phyloP scores from a whole-genome alignment of 2,113 vertebrate species.

The Bos javanicus region DNA sequence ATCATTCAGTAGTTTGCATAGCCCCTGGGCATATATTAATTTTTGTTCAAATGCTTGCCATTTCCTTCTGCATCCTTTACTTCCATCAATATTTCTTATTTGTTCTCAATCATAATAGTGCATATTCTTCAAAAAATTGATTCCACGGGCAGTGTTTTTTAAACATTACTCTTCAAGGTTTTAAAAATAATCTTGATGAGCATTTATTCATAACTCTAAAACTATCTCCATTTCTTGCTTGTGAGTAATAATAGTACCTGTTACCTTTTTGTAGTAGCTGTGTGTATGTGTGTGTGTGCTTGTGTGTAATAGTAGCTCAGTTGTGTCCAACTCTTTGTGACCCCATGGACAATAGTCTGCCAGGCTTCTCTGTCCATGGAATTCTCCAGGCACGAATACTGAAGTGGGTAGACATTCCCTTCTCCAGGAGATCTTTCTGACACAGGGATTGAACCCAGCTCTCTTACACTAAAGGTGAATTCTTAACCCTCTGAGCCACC shows the following conservation, averaged over 20 bases:
- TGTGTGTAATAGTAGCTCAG: background rate
- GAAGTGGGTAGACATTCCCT: background rate
- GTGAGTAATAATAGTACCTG: background rate
- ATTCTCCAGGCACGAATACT: background rate
- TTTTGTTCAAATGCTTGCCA: conserved; percentile 48
- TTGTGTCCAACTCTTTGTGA: background rate
- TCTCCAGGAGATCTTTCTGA: background rate
- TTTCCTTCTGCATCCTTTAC: conserved; percentile 41
- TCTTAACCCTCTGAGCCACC: background rate
- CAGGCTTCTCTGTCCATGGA: background rate
- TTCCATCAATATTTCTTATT: conserved; percentile 11
- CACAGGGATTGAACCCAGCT: background rate
- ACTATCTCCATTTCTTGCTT: background rate
- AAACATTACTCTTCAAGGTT: background rate
- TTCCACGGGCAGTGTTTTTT: background rate
- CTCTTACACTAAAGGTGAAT: background rate
- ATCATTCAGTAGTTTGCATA: conserved; percentile 25
- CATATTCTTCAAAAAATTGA: background rate
- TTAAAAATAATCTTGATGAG: background rate
- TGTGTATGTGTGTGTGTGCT: background rate
- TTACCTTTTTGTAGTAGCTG: background rate
- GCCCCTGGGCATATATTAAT: conserved; percentile 50
- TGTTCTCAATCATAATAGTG: background rate
- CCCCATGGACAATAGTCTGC: background rate
- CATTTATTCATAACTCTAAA: background rate